phyloP scores from a whole-genome alignment of 2,113 vertebrate species.

The Lamprologus lemairii region DNA sequence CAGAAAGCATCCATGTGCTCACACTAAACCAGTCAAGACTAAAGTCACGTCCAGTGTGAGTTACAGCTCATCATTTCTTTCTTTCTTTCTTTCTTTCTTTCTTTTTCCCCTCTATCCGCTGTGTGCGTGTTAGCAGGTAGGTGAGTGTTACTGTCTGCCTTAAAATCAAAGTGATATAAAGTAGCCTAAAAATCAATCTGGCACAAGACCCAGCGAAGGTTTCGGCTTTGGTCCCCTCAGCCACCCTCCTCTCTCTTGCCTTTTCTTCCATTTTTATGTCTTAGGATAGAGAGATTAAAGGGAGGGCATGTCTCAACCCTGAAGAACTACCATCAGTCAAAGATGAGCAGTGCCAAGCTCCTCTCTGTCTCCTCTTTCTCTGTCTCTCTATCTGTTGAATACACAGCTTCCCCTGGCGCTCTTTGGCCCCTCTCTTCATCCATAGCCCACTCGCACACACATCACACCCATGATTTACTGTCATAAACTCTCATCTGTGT shows the following conservation, averaged over 20 bases:
- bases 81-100: neutral
- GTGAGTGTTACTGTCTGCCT: constrained; percentile 36
- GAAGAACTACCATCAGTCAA: constrained; percentile 53
- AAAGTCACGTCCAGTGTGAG: constrained; percentile 3
- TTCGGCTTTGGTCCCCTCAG: constrained; percentile 19
- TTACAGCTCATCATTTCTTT: constrained; percentile 27
- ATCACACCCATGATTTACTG: constrained; percentile 39
- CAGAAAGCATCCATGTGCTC: constrained; percentile 5
- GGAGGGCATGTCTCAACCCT: constrained; percentile 38
- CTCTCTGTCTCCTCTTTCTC: constrained; percentile 5
- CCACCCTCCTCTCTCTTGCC: constrained; percentile 14
- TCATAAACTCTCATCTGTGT: constrained; percentile 2
- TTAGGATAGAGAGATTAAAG: constrained; percentile 61
- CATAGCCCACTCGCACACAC: constrained; percentile 16
- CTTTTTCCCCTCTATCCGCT: neutral
- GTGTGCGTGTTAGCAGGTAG: constrained; percentile 9
- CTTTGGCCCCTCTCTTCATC: constrained; percentile 21
- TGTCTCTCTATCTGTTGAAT: constrained; percentile 14
- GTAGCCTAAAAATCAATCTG: constrained; percentile 53
- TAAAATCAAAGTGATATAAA: constrained; percentile 52
- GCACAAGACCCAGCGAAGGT: constrained; percentile 18
- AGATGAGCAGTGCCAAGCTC: constrained; percentile 48
- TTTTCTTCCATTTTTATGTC: constrained; percentile 50
- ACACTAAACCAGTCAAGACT: neutral
- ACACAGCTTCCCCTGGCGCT: constrained; percentile 35